Evolutionary conservation across 2,888 invertebrate genomes (phyloP), one percentile per base, ranked within the genome.

Genomic region (Drosophila eohydei): DNA sequence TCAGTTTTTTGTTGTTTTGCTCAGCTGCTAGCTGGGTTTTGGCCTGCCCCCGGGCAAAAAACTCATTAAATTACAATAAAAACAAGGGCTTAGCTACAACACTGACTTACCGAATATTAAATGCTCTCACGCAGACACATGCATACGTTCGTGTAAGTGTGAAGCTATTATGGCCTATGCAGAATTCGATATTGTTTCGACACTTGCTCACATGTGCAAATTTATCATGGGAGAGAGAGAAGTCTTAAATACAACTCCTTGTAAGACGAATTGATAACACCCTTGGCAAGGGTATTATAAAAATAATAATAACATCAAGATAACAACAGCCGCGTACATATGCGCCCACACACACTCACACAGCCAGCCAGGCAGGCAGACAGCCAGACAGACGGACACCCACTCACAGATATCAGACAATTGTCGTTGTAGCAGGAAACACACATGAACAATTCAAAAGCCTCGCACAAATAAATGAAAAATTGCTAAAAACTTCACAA

Each of bases 41-140:
- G 28, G 12, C 14, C 16, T 55, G 60, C 12, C 52, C 59, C 50
- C 14, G 44, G 62, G 80, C 77, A 52, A 50, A 71, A 72, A 88
- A 71, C 85, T 82, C 82, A 83, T 83, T 88, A 83, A 88, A 80
- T 85, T 88, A 70, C 78, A 85, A 73, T 82, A 67, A 81, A 65
- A 77, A 52, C 30, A 38, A 50, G 26, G 21, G 32, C 28, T 41
- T 32, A 46, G 38, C n/a, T 52, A 52, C 28, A 34, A 12, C 21
- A 16, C 34, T 3, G 34, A n/a, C 28, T 28, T 38, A 8, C n/a
- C 57, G 36, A 46, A 46, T 36, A 26, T 36, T 6, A 46, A 28
- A 57, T 57, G 44, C 57, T 26, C 57, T 57, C 14, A 6, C 9
- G n/a, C n/a, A 16, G 28, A 12, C 28, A n/a, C 30, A 11, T 21